Evolutionary conservation across 2,888 invertebrate genomes (phyloP), one percentile per base, ranked within the genome.

Genomic region (Epistrophe grossulariae): DNA sequence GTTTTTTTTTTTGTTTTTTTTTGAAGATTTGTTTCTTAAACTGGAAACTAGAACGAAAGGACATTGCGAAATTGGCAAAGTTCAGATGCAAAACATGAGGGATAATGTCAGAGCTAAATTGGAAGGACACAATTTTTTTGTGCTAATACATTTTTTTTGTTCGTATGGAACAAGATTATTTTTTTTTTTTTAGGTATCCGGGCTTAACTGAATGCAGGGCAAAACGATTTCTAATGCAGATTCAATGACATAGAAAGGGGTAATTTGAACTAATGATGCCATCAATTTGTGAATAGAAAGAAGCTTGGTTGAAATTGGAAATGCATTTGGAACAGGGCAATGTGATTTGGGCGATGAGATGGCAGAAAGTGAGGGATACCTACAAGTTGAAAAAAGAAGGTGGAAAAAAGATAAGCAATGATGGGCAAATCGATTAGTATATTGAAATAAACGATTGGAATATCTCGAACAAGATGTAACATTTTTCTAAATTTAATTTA

Each of bases 181-280:
- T 59, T 17, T 4, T 17, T 59, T 59, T n/a, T n/a, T 35, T 0
- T 9, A n/a, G 2, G 5, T 19, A 62, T 43, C 40, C 24, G 48
- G 74, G 77, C 71, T 59, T 79, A 85, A 85, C 82, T 78, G 74
- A 79, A 79, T 87, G 62, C 43, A 70, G 50, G 50, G 85, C 71
- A 83, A 87, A 87, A 83, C 83, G 85, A 76, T 87, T 87, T 87
- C 85, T 82, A 79, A 87, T 87, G 79, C 82, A 79, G 78, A 82
- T 85, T 79, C 81, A 82, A 85, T 85, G 85, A 82, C 82, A 82
- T 24, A n/a, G 60, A 76, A 57, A 17, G n/a, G 66, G 59, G 83
- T 68, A 73, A 74, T 74, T 76, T 43, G 50, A 64, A 64, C 84
- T 85, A 85, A 81, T 81, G 84, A 81, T 73, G 76, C 17, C 68